Base-by-base conservation (phyloP, 2,888 invertebrate genomes). In the Hylaea fasciaria region DNA sequence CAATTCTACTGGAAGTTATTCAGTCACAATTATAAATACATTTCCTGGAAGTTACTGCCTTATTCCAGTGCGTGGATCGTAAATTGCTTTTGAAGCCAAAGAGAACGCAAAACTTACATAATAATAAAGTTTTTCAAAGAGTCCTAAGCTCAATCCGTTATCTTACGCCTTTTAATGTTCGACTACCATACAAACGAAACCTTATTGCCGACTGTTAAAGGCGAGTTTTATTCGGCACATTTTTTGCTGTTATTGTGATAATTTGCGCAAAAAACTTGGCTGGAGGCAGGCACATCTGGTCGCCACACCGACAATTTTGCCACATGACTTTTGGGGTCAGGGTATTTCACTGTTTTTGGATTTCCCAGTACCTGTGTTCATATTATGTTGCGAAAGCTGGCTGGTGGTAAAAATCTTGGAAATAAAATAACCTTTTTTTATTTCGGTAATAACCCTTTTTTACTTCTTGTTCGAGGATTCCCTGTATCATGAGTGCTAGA, bases 261-360 rank as follows among this genome's bases (percentile, higher is more conserved):
- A 40, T 32, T 17, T 57, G 51, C 17, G 16, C 41, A 46, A 51
- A 56, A 51, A 46, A 37, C 17, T 40, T n/a, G 22, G 32, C 56
- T 56, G 56, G 50, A 17, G 57, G 57, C 45, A 11, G 12, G 32
- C 48, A 46, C 57, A 57, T 57, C 51, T 57, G 57, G 51, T 22
- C 7, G 35, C n/a, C 50, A 45, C 44, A 13, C 50, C 28, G 22
- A 16, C 43, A 29, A 37, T 40, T 50, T 47, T 37, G 14, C 46
- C 50, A 22, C 46, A 41, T 51, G 46, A 32, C 32, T 40, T 41
- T 57, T 46, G 51, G 51, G 41, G 41, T 51, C 46, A 40, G 49
- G 14, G 13, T 57, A 40, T 29, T 32, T 8, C 12, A 49, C 11
- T 22, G 17, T 4, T 49, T 51, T 57, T 51, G 32, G 57, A 22